Evolutionary conservation across 1,140 invertebrate species (phyloP).

Genomic region (Trichoplusia ni): DNA sequence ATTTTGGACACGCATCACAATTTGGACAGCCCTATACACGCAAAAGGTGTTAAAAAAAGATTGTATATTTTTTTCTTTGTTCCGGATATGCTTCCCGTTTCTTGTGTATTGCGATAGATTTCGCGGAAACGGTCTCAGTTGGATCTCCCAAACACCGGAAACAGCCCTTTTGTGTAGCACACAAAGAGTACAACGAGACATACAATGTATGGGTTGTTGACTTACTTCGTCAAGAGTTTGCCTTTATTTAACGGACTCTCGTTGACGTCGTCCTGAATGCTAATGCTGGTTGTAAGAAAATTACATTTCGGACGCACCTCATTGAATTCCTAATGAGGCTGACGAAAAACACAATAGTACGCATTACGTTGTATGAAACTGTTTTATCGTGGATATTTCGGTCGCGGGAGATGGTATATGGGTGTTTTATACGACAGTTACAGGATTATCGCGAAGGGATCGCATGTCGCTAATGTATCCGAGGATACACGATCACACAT

Average conservation of each 20-base stretch:
- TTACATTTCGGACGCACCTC: conserved; percentile 41
- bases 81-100: conserved; percentile 78
- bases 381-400: conserved; percentile 5
- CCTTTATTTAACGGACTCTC: conserved; percentile 56
- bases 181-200: conserved; percentile 59
- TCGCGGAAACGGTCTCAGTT: conserved; percentile 66
- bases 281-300: conserved; percentile 53
- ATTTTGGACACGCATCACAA: not conserved
- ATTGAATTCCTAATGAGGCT: conserved; percentile 50
- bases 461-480: conserved; percentile 38
- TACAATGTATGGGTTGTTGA: conserved; percentile 68
- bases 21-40: conserved; percentile 47
- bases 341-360: conserved; percentile 38
- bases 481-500: conserved; percentile 36
- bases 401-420: conserved; percentile 7
- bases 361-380: conserved; percentile 10
- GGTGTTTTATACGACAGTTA: conserved; percentile 11
- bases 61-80: conserved; percentile 64
- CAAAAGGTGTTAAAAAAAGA: conserved; percentile 51
- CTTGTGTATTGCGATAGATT: conserved; percentile 75
- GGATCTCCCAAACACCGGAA: conserved; percentile 66
- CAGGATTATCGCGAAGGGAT: conserved; percentile 3
- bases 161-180: conserved; percentile 71
- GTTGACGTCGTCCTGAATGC: conserved; percentile 48
- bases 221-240: conserved; percentile 52